Conservation (phyloP, 1,140 invertebrate species). For the Varroa destructor region DNA sequence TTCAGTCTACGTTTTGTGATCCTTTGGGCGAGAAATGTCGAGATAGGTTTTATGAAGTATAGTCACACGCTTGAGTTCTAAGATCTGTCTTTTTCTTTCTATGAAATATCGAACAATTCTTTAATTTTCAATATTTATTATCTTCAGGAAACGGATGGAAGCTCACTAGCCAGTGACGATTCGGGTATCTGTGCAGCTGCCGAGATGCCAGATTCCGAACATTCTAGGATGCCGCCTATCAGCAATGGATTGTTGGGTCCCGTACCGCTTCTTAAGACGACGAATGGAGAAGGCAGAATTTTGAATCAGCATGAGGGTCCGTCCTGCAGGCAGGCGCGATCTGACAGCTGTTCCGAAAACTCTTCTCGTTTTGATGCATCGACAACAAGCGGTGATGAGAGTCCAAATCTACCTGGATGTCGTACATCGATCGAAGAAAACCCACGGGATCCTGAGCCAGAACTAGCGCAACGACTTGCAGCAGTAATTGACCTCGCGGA, state of each 20-base stretch:
- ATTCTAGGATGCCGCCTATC: slow-evolving; percentile 27
- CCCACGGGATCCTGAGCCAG: no score
- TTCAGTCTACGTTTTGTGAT: no score
- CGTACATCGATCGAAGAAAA: no score
- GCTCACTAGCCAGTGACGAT: slow-evolving; percentile 67
- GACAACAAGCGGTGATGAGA: no score
- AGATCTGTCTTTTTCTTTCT: no score
- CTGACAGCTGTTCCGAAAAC: slow-evolving; percentile 21
- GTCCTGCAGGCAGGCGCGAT: background rate
- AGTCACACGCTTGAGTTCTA: no score
- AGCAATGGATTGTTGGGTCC: background rate
- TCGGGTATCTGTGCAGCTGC: slow-evolving; percentile 60
- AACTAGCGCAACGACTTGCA: no score
- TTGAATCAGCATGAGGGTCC: background rate
- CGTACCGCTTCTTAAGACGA: slow-evolving; percentile 39
- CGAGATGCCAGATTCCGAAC: slow-evolving; percentile 32
- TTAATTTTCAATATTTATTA: background rate
- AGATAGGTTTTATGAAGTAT: no score
- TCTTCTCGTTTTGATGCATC: background rate
- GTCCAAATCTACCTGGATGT: no score
- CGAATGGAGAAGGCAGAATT: slow-evolving; percentile 41
- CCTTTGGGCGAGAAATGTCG: no score
- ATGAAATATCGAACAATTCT: no score
- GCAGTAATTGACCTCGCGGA: no score
- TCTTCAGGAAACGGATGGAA: slow-evolving; percentile 44